Conservation (phyloP, 1,140 invertebrate genomes). For the Agrypnia vestita region DNA sequence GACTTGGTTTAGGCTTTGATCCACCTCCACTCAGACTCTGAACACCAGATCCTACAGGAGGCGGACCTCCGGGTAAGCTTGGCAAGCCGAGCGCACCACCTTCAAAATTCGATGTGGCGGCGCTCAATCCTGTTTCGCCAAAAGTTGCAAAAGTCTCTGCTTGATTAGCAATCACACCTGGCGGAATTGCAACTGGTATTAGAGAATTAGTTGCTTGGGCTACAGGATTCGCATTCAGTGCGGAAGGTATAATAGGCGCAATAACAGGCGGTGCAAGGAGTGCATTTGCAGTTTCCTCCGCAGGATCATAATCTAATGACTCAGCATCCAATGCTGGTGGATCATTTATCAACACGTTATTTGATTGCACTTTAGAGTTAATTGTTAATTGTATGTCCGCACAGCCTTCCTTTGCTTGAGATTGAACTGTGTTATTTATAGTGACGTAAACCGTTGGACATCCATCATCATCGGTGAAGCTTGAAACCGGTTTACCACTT, state of each 20-base stretch:
- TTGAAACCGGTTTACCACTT: too few species aligned
- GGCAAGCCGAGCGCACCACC: not conserved
- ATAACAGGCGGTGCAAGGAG: conserved; percentile 4
- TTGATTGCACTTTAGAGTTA: conserved; percentile 52
- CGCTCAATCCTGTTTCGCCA: too few species aligned
- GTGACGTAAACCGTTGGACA: conserved; percentile 55
- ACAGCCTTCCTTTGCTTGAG: conserved; percentile 50
- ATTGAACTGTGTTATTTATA: conserved; percentile 54
- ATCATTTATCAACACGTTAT: conserved; percentile 21
- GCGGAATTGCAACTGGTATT: too few species aligned
- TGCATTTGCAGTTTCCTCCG: conserved; percentile 39
- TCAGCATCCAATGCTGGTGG: too few species aligned
- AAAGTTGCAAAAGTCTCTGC: too few species aligned
- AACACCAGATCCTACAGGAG: too few species aligned
- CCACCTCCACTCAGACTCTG: not conserved
- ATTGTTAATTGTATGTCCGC: conserved; percentile 54
- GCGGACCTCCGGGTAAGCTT: not conserved
- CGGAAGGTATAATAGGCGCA: not conserved
- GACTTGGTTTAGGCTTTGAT: not conserved
- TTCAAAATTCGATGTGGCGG: too few species aligned
- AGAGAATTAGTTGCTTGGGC: too few species aligned
- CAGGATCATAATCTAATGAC: not conserved
- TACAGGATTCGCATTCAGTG: too few species aligned
- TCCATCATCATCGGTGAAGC: conserved; percentile 11
- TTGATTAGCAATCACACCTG: too few species aligned